Evolutionary conservation across 2,113 vertebrate genomes (phyloP).

Genomic region (Mugil cephalus): DNA sequence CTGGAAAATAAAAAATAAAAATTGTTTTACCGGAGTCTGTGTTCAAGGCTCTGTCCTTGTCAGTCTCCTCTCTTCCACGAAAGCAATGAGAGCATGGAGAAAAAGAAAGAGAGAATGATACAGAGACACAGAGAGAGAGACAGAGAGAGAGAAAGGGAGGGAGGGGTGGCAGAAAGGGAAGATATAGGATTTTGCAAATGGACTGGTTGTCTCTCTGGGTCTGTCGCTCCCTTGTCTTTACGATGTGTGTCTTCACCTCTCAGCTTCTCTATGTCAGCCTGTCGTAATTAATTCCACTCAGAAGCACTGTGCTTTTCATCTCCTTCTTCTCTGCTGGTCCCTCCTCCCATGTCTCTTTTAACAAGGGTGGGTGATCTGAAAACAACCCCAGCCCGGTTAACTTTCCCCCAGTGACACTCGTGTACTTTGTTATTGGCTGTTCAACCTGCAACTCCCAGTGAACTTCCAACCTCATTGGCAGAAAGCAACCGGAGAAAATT

Average conservation of each 20-base stretch:
- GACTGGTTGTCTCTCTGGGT: conserved; percentile 16
- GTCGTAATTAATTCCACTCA: conserved; percentile 25
- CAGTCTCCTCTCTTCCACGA: conserved; percentile 71
- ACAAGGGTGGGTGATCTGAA: conserved; percentile 5
- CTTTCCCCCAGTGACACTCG: conserved; percentile 39
- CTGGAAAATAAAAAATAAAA: conserved; percentile 17
- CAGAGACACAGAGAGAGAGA: conserved; percentile 38
- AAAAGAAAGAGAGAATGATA: conserved; percentile 54
- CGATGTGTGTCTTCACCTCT: conserved; percentile 19
- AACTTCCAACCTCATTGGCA: conserved; percentile 72
- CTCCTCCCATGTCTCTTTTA: conserved; percentile 35
- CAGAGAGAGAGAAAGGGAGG: conserved; percentile 30
- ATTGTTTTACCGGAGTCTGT: conserved; percentile 75
- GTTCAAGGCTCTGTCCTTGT: conserved; percentile 74
- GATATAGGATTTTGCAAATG: conserved; percentile 32
- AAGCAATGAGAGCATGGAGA: conserved; percentile 62
- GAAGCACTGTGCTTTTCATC: conserved; percentile 24
- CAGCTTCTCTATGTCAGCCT: conserved; percentile 16
- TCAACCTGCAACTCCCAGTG: conserved; percentile 41
- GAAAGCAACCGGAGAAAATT: neutral
- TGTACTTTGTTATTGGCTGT: conserved; percentile 52
- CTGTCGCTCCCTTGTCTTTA: conserved; percentile 21
- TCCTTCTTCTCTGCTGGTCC: conserved; percentile 16
- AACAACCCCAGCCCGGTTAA: conserved; percentile 36
- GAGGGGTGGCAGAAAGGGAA: conserved; percentile 34